These are phyloP conservation scores for Pipistrellus kuhlii DNA, from an alignment of 2,797 vertebrate species.

Conservation along the genomic window DNA sequence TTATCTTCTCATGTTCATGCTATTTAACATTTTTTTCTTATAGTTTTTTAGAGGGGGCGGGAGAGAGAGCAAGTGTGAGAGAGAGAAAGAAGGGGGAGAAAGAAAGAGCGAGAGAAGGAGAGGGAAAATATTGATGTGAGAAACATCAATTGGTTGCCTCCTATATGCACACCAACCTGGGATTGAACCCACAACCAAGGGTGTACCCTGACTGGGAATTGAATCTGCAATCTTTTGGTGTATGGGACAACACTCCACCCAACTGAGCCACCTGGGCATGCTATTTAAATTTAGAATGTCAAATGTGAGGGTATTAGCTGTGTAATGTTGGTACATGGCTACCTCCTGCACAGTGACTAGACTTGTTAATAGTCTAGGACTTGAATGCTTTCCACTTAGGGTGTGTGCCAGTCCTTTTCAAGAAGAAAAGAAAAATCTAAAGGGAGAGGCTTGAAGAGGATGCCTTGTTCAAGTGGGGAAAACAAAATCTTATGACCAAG, in stretches of 20 bases:
- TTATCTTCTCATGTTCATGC: background rate
- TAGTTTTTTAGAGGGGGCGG: background rate
- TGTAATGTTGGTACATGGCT: background rate
- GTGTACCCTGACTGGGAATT: background rate
- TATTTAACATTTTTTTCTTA: constrained; percentile 4
- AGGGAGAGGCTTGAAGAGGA: background rate
- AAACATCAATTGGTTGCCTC: background rate
- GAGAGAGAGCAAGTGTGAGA: too few relatives aligned
- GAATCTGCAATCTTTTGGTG: background rate
- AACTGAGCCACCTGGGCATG: background rate
- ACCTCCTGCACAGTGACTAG: background rate
- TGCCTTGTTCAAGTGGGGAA: background rate
- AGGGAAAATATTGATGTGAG: background rate
- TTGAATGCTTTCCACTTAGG: constrained; percentile 45
- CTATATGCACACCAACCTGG: background rate
- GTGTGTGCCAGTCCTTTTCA: constrained; percentile 54
- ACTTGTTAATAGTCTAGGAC: constrained; percentile 14
- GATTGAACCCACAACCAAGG: background rate
- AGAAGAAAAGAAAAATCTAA: constrained; percentile 55
- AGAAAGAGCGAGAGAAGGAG: too few relatives aligned
- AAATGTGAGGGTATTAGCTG: constrained; percentile 15
- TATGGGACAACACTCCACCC: background rate
- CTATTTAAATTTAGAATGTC: constrained; percentile 8
- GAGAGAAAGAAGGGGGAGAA: too few relatives aligned
- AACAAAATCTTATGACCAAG: constrained; percentile 52